Evolutionary conservation across 2,888 invertebrate genomes (phyloP).

Genomic region (Spodoptera littoralis): DNA sequence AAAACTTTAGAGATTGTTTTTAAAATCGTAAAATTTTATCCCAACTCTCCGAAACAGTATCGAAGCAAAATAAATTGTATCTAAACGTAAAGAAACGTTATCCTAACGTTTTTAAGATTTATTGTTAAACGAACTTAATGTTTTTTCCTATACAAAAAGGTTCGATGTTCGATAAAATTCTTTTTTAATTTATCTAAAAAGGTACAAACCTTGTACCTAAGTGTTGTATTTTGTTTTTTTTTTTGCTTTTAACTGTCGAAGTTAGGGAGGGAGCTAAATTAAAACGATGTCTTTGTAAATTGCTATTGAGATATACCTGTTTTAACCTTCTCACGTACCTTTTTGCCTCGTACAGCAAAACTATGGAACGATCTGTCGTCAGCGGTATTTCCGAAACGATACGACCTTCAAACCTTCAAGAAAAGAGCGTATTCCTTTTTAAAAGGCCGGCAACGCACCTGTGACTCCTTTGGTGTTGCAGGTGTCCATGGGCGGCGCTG

Average conservation of each 20-base stretch:
- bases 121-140: conserved; percentile 18
- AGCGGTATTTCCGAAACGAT: no score
- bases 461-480: no score
- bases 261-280: conserved; percentile 26
- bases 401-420: no score
- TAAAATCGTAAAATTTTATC: conserved; percentile 23
- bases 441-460: no score
- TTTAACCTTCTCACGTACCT: no score
- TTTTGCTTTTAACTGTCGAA: conserved; percentile 7
- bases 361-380: no score
- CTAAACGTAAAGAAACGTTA: conserved; percentile 23
- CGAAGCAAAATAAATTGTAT: conserved; percentile 37
- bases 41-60: conserved; percentile 14
- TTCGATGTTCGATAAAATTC: conserved; percentile 7
- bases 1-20: conserved; percentile 3
- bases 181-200: conserved; percentile 22
- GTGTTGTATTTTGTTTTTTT: no score
- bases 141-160: conserved; percentile 9
- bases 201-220: background rate
- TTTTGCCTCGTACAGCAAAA: no score
- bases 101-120: conserved; percentile 32
- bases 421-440: no score
- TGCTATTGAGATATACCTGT: conserved; percentile 5
- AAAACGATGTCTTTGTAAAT: conserved; percentile 11
- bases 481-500: no score